These are phyloP conservation scores for Reticulitermes speratus DNA, from an alignment of 1,140 invertebrate species.

Conservation along the genomic window DNA sequence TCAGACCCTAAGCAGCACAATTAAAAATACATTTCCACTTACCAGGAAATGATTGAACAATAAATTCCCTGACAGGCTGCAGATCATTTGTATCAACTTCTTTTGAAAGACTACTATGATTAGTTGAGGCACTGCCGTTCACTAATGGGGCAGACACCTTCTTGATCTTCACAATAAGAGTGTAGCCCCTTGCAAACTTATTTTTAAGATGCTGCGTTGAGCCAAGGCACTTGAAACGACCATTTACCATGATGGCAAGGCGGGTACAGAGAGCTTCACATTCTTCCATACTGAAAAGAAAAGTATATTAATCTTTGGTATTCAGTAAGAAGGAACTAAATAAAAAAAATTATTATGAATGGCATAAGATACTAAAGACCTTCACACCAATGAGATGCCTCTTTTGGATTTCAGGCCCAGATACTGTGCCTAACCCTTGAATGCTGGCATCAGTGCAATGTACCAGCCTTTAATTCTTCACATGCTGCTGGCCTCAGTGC, in stretches of 20 bases:
- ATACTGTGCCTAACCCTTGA: too few relatives aligned
- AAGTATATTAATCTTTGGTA: neutral
- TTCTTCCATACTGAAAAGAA: constrained; percentile 50
- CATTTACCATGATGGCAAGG: constrained; percentile 55
- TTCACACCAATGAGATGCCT: too few relatives aligned
- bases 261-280: constrained; percentile 58
- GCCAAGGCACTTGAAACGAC: constrained; percentile 54
- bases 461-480: too few relatives aligned
- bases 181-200: constrained; percentile 53
- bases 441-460: too few relatives aligned
- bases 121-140: constrained; percentile 23
- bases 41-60: constrained; percentile 47
- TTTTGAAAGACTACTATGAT: constrained; percentile 18
- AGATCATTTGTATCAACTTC: constrained; percentile 31
- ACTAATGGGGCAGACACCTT: neutral
- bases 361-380: too few relatives aligned
- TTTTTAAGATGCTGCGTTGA: constrained; percentile 58
- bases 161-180: constrained; percentile 46
- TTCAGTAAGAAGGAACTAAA: too few relatives aligned
- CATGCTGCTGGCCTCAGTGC: too few relatives aligned
- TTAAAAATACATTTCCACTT: constrained; percentile 35
- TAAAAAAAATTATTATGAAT: too few relatives aligned
- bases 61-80: constrained; percentile 47
- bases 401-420: too few relatives aligned
- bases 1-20: too few relatives aligned